Percentiles rank a stretch among this genome's conserved stretches.
These are phyloP conservation scores for Tapirus indicus DNA, from an alignment of 2,797 vertebrate genomes.

Conservation along the genomic window DNA sequence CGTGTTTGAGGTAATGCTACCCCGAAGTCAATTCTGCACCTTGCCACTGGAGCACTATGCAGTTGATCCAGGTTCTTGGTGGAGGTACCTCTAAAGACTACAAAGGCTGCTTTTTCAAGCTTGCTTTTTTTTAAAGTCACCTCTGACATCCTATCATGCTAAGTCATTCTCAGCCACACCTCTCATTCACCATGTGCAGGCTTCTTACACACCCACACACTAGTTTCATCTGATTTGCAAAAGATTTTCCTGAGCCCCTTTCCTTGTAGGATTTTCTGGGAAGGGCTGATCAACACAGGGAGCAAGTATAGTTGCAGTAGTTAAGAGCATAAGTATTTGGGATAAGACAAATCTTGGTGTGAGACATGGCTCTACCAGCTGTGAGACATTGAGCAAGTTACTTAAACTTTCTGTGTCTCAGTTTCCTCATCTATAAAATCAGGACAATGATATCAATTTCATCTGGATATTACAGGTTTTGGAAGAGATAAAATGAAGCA, in stretches of 20 bases:
- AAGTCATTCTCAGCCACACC: neutral
- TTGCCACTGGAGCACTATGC: neutral
- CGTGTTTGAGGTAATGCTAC: too few relatives aligned
- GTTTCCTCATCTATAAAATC: neutral
- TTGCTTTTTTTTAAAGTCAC: neutral
- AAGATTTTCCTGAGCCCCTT: neutral
- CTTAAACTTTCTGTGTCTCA: neutral
- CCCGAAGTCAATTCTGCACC: neutral
- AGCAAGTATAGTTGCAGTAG: neutral
- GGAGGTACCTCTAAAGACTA: too few relatives aligned
- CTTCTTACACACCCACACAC: neutral
- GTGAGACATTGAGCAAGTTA: neutral
- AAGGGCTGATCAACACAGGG: neutral
- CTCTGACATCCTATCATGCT: neutral
- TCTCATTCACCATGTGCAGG: accelerated
- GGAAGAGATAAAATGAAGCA: neutral
- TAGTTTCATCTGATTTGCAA: neutral
- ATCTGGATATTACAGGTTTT: neutral
- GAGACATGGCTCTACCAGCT: neutral
- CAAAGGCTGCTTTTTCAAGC: neutral
- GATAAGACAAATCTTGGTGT: neutral
- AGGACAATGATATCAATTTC: neutral
- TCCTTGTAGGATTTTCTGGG: neutral
- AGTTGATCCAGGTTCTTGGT: neutral
- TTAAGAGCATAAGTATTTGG: neutral